Base-by-base conservation (phyloP, 2,888 invertebrate genomes). In the Pristionchus mayeri region DNA sequence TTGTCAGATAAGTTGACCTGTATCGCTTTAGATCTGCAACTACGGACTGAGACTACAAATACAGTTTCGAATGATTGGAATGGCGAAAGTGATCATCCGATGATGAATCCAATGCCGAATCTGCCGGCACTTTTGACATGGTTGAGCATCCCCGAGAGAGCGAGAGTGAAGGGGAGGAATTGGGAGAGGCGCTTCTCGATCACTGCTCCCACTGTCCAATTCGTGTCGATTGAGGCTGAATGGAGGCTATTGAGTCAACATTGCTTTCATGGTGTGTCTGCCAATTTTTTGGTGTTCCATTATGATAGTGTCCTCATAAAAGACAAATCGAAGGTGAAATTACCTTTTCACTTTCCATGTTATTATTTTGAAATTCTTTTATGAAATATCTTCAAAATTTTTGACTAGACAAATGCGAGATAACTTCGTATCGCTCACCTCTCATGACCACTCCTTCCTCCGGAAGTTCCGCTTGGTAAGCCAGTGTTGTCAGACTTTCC, bases 111-210 rank as follows among this genome's bases (percentile, higher is more conserved):
- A 93, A 97, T 96, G 89, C 98, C 98, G 91, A 98, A 95, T 94
- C 96, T 95, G 94, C 97, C 97, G 44, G 88, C 87, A 84, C 84
- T 85, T 93, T 98, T 98, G 86, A 95, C 95, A 93, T 98, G 98
- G 94, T 97, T 98, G 91, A 97, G 95, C 94, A 96, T 95, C 85
- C 97, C 98, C 90, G 97, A 97, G 60, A 98, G 95, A 7, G 96
- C 96, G 92, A 98, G 96, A 13, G 97, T 96, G 94, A 98, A 97
- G 76, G 98, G 98, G 92, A 98, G 94, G 52, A 88, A 87, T 0
- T 98, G 98, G 90, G 95, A 95, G 60, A 98, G 94, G 93, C 96
- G 96, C 94, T 98, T 98, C 94, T 98, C 98, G 91, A 98, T 93
- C 2, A 97, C 96, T 0, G 96, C 97, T 83, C 96, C 97, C 16